Evolutionary conservation across 2,888 invertebrate genomes (phyloP), one percentile per base, ranked within the genome.

Genomic region (Spialia ferax): DNA sequence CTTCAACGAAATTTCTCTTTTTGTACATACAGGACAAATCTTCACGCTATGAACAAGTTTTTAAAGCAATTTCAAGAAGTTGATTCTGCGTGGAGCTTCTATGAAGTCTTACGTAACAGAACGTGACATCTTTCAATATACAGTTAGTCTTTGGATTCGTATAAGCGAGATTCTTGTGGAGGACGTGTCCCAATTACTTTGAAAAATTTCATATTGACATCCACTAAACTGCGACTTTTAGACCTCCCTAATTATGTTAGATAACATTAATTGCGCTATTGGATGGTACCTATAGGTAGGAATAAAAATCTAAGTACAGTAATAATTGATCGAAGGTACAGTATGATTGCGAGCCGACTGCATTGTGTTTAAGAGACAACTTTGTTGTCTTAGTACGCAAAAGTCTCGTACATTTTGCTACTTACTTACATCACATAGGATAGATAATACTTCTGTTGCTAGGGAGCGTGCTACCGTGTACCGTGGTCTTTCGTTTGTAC

Each of bases 121-220:
- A 64, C 57, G 64, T 63, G 64, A 56, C 45, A 35, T 50, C 48
- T 57, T 35, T 57, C 48, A 57, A 57, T 64, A 57, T 35, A 57
- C 64, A 35, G 57, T 50, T 64, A 63, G 35, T 26, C 15, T 4
- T 48, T 29, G 0, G 13, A 22, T 55, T 55, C 29, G 8, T 63
- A 18, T 63, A 11, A 7, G 15, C 20, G 20, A 20, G 42, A 20
- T 63, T 15, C 54, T 63, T 42, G 26, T 42, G 32, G 32, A 11
- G 38, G 26, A 57, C 57, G 50, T 59, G 65, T 45, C 32, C 38
- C 65, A 65, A 65, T 65, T 65, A 45, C 26, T 18, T 26, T 13
- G 57, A 50, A 50, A 13, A 48, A 8, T 20, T 10, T 45, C 18
- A 18, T 20, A 18, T 18, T 2, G 45, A 15, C 20, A 18, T 18